Evolutionary conservation across 2,888 invertebrate genomes (phyloP).

Genomic region (Lottia scabra): DNA sequence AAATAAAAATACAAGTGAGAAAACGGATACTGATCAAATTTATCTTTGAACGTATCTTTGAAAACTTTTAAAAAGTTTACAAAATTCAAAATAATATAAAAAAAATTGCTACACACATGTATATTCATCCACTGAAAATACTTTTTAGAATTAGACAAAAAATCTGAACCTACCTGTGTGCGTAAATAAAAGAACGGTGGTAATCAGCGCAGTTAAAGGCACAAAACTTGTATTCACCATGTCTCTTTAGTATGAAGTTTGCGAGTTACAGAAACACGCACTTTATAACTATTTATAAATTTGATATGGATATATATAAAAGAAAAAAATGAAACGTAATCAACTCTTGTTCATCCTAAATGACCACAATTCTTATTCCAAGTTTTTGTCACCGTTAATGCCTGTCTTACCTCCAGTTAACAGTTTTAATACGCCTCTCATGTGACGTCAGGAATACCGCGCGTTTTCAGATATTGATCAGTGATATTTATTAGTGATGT

Average conservation of each 20-base stretch:
- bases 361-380: not conserved
- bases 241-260: not conserved
- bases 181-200: conserved; percentile 6
- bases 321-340: not conserved
- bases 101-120: too few species aligned
- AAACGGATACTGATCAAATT: too few species aligned
- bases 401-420: not conserved
- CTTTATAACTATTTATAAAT: not conserved
- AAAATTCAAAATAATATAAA: too few species aligned
- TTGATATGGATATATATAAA: not conserved
- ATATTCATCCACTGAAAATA: too few species aligned
- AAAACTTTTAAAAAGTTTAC: too few species aligned
- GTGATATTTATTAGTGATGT: too few species aligned
- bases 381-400: not conserved
- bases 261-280: not conserved
- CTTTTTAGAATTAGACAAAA: too few species aligned
- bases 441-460: not conserved
- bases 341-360: not conserved
- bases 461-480: not conserved
- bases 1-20: too few species aligned
- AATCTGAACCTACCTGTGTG: conserved; percentile 7
- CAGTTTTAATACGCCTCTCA: not conserved
- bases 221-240: conserved; percentile 6
- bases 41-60: too few species aligned
- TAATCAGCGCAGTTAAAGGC: conserved; percentile 10